Evolutionary conservation across 2,888 invertebrate genomes (phyloP).

Genomic region (Nomada flava): DNA sequence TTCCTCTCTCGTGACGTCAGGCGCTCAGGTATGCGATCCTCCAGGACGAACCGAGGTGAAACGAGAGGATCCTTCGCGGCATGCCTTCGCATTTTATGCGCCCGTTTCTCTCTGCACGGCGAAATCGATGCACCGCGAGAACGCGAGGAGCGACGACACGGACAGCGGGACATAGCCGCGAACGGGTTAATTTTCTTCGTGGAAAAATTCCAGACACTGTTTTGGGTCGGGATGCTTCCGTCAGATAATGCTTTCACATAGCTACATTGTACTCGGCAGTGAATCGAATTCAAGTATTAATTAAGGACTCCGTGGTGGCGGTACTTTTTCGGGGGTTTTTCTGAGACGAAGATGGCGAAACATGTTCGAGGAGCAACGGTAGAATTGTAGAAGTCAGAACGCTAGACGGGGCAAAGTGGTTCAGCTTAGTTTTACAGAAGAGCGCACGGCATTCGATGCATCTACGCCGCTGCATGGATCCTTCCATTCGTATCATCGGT

Average conservation of each 20-base stretch:
- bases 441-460: conserved; percentile 11
- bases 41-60: conserved; percentile 52
- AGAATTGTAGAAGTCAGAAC: neutral
- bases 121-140: conserved; percentile 24
- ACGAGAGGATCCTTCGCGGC: conserved; percentile 56
- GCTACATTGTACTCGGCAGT: no score
- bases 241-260: neutral
- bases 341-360: neutral
- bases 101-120: conserved; percentile 48
- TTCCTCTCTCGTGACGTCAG: conserved; percentile 65
- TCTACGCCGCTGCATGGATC: conserved; percentile 49
- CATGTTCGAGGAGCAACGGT: no score
- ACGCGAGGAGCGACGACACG: conserved; percentile 5
- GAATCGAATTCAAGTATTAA: conserved; percentile 3
- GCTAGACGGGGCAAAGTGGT: no score
- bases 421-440: neutral
- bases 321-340: neutral
- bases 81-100: conserved; percentile 59
- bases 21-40: conserved; percentile 67
- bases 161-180: conserved; percentile 15
- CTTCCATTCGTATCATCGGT: no score
- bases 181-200: conserved; percentile 48
- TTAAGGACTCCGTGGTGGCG: neutral
- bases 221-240: neutral
- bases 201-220: conserved; percentile 40